Evolutionary conservation across 2,888 invertebrate genomes (phyloP).

Genomic region (Tinea pellionella): DNA sequence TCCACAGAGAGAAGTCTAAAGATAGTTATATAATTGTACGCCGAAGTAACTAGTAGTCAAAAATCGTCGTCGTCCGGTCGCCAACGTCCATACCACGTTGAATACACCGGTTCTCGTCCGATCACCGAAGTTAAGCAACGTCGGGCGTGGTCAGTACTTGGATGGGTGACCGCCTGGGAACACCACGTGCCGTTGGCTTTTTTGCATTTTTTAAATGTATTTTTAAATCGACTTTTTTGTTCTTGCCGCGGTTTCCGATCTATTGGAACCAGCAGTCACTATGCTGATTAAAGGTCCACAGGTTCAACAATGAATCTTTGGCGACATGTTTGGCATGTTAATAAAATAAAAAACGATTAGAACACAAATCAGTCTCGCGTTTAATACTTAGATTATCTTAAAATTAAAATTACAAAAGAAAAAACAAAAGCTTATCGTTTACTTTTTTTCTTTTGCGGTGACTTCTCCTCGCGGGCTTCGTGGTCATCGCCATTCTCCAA

Average conservation of each 20-base stretch:
- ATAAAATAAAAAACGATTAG: not conserved
- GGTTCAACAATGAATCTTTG: too few relatives aligned
- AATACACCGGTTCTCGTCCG: conserved; percentile 32
- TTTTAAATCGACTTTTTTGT: too few relatives aligned
- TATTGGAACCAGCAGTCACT: too few relatives aligned
- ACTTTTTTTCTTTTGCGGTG: conserved; percentile 45
- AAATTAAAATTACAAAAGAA: not conserved
- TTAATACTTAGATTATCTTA: not conserved
- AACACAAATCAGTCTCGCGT: not conserved
- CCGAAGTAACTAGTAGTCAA: too few relatives aligned
- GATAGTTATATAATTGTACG: too few relatives aligned
- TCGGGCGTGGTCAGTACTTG: conserved; percentile 27
- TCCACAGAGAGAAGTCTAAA: too few relatives aligned
- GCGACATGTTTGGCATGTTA: too few relatives aligned
- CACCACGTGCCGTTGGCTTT: conserved; percentile 25
- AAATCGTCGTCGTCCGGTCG: too few relatives aligned
- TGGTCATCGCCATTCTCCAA: conserved; percentile 14
- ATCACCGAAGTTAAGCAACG: conserved; percentile 27
- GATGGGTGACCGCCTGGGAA: conserved; percentile 27
- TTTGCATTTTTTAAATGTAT: conserved; percentile 14
- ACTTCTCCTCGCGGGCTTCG: conserved; percentile 25
- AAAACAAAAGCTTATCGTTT: conserved; percentile 28
- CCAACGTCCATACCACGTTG: conserved; percentile 36
- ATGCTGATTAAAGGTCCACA: too few relatives aligned
- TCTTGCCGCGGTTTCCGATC: too few relatives aligned